Evolutionary conservation across 2,797 vertebrate genomes (phyloP).

Genomic region (Erethizon dorsatum): DNA sequence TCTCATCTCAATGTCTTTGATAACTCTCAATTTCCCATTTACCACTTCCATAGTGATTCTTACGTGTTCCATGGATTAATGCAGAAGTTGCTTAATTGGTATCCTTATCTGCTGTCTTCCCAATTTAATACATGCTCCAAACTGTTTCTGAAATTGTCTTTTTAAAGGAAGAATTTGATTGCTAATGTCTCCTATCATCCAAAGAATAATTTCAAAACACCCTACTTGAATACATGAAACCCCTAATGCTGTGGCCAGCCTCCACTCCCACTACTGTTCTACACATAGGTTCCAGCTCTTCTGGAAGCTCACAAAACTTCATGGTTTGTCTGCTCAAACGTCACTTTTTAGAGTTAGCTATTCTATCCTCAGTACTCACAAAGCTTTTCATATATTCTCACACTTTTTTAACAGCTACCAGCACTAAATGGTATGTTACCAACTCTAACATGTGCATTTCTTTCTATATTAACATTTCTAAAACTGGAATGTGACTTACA

Average conservation of each 20-base stretch:
- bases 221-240: neutral
- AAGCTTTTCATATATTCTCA: constrained; percentile 13
- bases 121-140: constrained; percentile 34
- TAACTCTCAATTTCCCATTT: neutral
- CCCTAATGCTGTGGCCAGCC: neutral
- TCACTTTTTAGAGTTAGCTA: neutral
- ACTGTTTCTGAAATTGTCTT: constrained; percentile 38
- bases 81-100: constrained; percentile 3
- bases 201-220: constrained; percentile 52
- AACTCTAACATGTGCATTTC: constrained; percentile 40
- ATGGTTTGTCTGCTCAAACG: neutral
- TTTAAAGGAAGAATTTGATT: constrained; percentile 45
- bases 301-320: neutral
- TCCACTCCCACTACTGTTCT: neutral
- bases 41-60: neutral
- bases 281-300: neutral
- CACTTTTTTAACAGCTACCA: constrained; percentile 33
- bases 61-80: neutral
- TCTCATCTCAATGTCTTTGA: neutral
- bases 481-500: constrained; percentile 30
- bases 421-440: neutral
- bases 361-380: neutral
- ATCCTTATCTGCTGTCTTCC: neutral
- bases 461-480: constrained; percentile 64
- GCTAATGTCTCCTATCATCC: neutral